A percentile compares a stretch with the other conserved stretches of the same genome.
phyloP scores from a whole-genome alignment of 2,113 vertebrate species.

The Phoenicopterus ruber region DNA sequence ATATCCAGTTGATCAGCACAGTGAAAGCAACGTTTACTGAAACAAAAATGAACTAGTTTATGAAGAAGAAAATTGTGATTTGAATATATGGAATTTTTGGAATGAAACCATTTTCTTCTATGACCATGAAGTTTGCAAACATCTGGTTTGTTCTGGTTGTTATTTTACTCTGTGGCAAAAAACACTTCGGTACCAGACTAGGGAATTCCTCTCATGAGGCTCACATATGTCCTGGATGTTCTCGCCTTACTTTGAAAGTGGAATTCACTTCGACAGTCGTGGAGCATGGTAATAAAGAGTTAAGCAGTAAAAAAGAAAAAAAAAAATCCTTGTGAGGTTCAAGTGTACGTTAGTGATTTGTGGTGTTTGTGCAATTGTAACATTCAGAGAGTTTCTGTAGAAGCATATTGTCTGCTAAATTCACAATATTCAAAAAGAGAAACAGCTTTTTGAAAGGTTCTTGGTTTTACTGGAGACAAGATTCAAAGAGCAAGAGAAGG shows the following conservation, averaged over 20 bases:
- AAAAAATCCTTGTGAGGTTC: not conserved
- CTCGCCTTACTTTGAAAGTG: slow-evolving; percentile 85
- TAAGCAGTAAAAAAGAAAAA: not conserved
- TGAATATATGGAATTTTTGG: slow-evolving; percentile 69
- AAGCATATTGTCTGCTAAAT: not conserved
- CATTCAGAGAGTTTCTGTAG: not conserved
- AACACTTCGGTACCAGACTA: slow-evolving; percentile 77
- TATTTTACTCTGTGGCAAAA: slow-evolving; percentile 79
- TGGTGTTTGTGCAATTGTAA: not conserved
- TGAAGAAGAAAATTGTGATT: slow-evolving; percentile 61
- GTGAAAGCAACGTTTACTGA: slow-evolving; percentile 52
- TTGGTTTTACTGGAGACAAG: not conserved
- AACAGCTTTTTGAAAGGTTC: not conserved
- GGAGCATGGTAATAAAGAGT: slow-evolving; percentile 85
- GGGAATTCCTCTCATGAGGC: slow-evolving; percentile 70
- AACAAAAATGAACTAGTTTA: slow-evolving; percentile 70
- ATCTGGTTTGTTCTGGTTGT: slow-evolving; percentile 80
- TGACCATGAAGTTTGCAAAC: slow-evolving; percentile 79
- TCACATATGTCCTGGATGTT: slow-evolving; percentile 80
- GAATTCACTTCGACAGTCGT: slow-evolving; percentile 92
- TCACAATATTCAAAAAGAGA: not conserved
- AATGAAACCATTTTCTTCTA: slow-evolving; percentile 61
- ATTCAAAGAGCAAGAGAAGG: not conserved
- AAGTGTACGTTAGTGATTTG: not conserved
- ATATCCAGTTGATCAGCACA: slow-evolving; percentile 37